Base-by-base conservation (phyloP, 2,888 invertebrate species). In the Microctonus aethiopoides region DNA sequence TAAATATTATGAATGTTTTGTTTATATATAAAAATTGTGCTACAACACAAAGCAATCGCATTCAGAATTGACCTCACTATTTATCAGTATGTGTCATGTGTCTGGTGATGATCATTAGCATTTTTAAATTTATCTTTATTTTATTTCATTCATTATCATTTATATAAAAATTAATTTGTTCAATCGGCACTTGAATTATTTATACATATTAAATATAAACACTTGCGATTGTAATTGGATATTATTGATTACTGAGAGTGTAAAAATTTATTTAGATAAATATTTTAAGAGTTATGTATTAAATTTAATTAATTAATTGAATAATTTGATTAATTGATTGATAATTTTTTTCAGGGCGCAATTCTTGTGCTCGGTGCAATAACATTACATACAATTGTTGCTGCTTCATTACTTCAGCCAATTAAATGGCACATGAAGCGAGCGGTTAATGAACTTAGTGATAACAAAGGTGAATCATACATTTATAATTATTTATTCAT, bases 391-490 rank as follows among this genome's bases (percentile, higher is more conserved):
- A 89, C 90, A 0, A 81, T 92, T 5, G 83, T 90, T 68, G 91
- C 89, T 9, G 90, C 91, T 1, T 83, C 89, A 71, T 84, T 93
- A 68, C 87, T 93, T 54, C 91, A 92, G 78, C 93, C 93, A 20
- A 88, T 91, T 1, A 90, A 91, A 84, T 91, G 92, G 91, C 92
- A 92, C 83, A 84, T 89, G 82, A 89, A 65, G 16, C 71, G 51
- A 60, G 52, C 67, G 52, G 26, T 29, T 29, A 11, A 59, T 24
- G 71, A 72, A 32, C 70, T 60, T 39, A 54, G 72, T 61, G 62
- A 71, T 66, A 69, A 87, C 67, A 79, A 78, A 70, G 62, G 68
- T 68, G 46, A 68, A 22, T 67, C 60, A 62, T 29, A 29, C 7
- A 29, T 29, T 29, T 29, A 29, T 29, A 5, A 5, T 29, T 29